Evolutionary conservation across 2,797 vertebrate species (phyloP).

Genomic region (Diceros bicornis): DNA sequence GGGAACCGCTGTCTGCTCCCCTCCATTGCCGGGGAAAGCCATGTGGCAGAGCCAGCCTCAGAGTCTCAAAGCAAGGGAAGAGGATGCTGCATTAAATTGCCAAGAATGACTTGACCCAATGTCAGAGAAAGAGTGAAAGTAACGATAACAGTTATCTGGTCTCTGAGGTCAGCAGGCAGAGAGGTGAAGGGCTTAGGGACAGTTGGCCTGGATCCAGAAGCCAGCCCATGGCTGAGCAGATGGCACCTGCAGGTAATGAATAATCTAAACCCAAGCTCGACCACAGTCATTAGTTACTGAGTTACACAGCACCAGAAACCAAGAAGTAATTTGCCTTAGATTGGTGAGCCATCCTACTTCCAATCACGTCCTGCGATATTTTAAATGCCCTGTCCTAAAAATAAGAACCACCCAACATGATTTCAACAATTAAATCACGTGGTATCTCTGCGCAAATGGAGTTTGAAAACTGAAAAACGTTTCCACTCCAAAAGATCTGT

Average conservation of each 20-base stretch:
- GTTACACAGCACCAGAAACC: neutral
- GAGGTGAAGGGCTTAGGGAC: no score
- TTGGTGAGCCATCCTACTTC: neutral
- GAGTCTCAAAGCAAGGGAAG: no score
- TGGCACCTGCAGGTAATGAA: rapidly evolving
- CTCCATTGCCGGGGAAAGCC: neutral
- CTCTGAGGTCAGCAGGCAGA: neutral
- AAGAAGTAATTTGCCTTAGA: neutral
- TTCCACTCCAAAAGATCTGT: neutral
- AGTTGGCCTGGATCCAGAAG: neutral
- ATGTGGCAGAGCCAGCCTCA: rapidly evolving
- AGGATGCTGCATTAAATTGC: neutral
- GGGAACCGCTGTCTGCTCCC: no score
- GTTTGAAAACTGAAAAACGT: neutral
- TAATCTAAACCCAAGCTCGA: neutral
- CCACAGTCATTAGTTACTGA: neutral
- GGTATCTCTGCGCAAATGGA: neutral
- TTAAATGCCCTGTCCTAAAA: constrained; percentile 21
- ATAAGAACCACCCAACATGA: neutral
- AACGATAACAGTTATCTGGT: rapidly evolving
- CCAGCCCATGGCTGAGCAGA: neutral
- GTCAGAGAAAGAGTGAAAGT: neutral
- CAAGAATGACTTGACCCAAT: neutral
- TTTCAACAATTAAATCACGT: neutral
- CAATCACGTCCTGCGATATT: neutral